These are phyloP conservation scores for Caenorhabditis sinica DNA, from an alignment of 2,888 invertebrate genomes.

Conservation along the genomic window DNA sequence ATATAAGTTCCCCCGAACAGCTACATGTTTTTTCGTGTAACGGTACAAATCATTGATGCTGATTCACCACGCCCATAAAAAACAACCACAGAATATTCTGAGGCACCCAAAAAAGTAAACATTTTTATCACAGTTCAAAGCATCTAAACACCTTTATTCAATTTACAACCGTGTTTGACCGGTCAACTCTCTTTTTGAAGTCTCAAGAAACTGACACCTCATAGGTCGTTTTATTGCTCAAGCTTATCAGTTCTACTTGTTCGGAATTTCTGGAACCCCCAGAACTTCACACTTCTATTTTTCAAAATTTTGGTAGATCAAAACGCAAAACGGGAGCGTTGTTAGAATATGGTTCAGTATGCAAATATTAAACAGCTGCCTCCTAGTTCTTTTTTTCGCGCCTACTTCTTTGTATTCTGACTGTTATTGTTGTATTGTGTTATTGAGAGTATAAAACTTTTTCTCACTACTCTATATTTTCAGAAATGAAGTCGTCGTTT, in stretches of 20 bases:
- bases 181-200: slow-evolving; percentile 34
- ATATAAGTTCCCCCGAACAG: no score
- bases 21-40: no score
- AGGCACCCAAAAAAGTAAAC: slow-evolving; percentile 7
- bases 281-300: neutral
- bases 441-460: slow-evolving; percentile 11
- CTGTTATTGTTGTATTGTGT: neutral
- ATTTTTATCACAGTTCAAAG: slow-evolving; percentile 23
- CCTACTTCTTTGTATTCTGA: slow-evolving; percentile 26
- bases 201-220: slow-evolving; percentile 7
- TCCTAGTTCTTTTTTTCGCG: neutral
- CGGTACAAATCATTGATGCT: no score
- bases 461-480: neutral
- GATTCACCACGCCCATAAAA: slow-evolving; percentile 12
- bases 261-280: neutral
- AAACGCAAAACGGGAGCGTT: slow-evolving; percentile 6
- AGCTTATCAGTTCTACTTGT: slow-evolving; percentile 2
- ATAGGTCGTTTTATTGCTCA: slow-evolving; percentile 4
- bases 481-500: slow-evolving; percentile 6
- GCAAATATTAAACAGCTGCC: slow-evolving; percentile 52
- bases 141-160: neutral
- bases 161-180: slow-evolving; percentile 38
- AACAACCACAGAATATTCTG: slow-evolving; percentile 1
- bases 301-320: neutral
- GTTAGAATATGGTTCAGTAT: slow-evolving; percentile 17